phyloP scores from a whole-genome alignment of 2,888 invertebrate species.

The Pachydiplax longipennis region DNA sequence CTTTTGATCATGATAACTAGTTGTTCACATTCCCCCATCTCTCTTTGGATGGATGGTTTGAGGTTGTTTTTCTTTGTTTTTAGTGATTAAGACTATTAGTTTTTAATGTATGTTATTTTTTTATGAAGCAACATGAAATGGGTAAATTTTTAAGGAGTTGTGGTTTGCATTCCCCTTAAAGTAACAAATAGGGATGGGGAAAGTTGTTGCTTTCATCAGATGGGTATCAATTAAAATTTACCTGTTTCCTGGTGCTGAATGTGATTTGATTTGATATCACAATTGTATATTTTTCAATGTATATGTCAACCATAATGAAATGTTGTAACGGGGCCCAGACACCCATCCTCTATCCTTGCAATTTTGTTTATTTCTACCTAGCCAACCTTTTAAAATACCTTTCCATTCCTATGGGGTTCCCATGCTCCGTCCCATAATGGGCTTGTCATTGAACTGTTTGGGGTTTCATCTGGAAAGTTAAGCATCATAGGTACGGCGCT shows the following conservation, averaged over 20 bases:
- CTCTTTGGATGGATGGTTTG: constrained; percentile 7
- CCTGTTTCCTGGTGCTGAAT: neutral
- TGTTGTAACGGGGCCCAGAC: neutral
- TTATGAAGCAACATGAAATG: neutral
- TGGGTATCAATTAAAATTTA: neutral
- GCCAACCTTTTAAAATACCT: neutral
- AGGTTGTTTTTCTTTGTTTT: constrained; percentile 4
- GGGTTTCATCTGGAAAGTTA: neutral
- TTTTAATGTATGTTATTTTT: neutral
- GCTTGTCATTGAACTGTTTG: constrained; percentile 9
- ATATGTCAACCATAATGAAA: neutral
- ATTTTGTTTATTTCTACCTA: neutral
- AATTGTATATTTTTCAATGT: neutral
- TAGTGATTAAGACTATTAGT: neutral
- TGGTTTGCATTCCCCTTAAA: neutral
- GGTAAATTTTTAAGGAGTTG: neutral
- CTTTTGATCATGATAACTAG: neutral
- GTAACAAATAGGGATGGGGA: neutral
- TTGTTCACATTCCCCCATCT: constrained; percentile 25
- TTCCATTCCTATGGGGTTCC: neutral
- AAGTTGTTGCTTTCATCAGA: neutral
- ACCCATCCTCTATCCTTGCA: neutral
- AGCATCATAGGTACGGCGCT: neutral
- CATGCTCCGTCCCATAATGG: constrained; percentile 14
- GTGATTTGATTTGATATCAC: neutral